Evolutionary conservation across 2,888 invertebrate species (phyloP).

Genomic region (Euproctis similis): DNA sequence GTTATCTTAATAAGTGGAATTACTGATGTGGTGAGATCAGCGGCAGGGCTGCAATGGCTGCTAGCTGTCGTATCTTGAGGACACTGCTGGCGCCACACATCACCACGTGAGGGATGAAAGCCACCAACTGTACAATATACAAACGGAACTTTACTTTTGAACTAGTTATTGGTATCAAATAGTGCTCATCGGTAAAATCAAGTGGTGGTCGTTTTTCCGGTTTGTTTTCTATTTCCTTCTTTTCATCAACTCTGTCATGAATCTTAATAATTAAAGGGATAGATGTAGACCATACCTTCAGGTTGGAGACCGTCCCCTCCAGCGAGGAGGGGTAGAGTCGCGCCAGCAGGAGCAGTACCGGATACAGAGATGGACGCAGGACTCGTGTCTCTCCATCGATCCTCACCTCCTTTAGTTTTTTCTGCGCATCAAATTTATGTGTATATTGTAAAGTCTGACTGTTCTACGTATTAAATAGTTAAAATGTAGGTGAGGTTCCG

Average conservation of each 20-base stretch:
- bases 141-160: too few relatives aligned
- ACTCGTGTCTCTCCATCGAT: conserved; percentile 11
- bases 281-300: conserved; percentile 78
- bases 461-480: neutral
- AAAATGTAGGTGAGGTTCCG: too few relatives aligned
- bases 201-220: too few relatives aligned
- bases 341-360: conserved; percentile 84
- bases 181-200: too few relatives aligned
- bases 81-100: conserved; percentile 79
- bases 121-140: conserved; percentile 71
- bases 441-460: too few relatives aligned
- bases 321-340: conserved; percentile 84
- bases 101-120: conserved; percentile 79
- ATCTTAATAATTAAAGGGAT: too few relatives aligned
- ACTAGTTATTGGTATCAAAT: too few relatives aligned
- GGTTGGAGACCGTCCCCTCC: conserved; percentile 80
- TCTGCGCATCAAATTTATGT: too few relatives aligned
- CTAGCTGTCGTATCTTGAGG: conserved; percentile 81
- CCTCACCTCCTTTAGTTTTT: conserved; percentile 43
- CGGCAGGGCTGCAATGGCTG: conserved; percentile 77
- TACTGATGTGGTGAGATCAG: conserved; percentile 34
- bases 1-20: too few relatives aligned
- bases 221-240: too few relatives aligned
- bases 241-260: too few relatives aligned
- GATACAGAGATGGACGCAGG: conserved; percentile 81